These are phyloP conservation scores for Cephalopachus bancanus DNA, from an alignment of 2,797 vertebrate species.

Conservation along the genomic window DNA sequence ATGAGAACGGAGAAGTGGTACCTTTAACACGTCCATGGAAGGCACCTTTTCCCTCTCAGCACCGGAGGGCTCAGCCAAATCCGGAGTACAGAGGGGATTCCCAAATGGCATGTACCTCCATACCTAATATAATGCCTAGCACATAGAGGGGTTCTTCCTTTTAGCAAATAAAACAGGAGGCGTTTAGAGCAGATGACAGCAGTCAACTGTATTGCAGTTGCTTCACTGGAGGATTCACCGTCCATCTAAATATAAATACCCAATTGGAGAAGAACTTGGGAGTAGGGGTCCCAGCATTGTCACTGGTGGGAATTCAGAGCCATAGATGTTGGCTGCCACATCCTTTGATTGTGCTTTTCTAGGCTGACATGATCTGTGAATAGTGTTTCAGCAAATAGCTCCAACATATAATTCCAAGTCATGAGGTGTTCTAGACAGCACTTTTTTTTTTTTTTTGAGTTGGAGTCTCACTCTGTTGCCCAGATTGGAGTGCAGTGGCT, in stretches of 20 bases:
- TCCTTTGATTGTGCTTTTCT: background rate
- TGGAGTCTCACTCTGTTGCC: no score
- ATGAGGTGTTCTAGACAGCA: background rate
- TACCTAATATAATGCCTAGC: background rate
- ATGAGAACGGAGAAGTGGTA: background rate
- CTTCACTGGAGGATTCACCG: background rate
- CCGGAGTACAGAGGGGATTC: background rate
- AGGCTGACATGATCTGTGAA: background rate
- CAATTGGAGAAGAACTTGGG: background rate
- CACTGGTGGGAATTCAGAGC: background rate
- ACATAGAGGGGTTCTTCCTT: background rate
- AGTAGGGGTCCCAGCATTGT: background rate
- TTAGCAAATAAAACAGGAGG: background rate
- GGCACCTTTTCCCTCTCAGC: background rate
- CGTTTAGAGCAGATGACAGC: slow-evolving; percentile 12
- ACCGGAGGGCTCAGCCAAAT: background rate
- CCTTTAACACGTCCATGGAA: background rate
- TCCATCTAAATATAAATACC: background rate
- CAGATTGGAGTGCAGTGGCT: no score
- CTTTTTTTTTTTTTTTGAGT: background rate
- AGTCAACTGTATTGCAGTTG: background rate
- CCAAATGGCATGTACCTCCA: background rate
- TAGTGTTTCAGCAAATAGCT: background rate
- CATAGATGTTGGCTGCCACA: background rate
- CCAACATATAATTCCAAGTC: background rate